Evolutionary conservation across 2,113 vertebrate species (phyloP).

Genomic region (Tamias sibiricus): DNA sequence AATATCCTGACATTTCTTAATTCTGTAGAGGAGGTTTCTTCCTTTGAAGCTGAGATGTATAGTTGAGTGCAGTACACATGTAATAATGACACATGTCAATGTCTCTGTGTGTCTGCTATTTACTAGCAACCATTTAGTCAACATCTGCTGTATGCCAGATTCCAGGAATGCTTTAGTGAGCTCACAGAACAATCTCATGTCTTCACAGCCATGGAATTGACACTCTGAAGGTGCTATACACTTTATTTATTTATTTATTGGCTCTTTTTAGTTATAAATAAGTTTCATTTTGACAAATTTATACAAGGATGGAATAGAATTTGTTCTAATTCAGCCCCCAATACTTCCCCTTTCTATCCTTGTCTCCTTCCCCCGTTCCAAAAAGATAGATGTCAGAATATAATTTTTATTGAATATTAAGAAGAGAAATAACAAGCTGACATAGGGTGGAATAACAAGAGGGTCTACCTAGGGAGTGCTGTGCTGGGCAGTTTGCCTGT

Average conservation of each 20-base stretch:
- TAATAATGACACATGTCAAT: too few species aligned
- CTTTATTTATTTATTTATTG: neutral
- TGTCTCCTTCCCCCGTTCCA: too few species aligned
- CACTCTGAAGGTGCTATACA: neutral
- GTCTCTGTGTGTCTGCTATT: neutral
- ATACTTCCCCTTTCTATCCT: too few species aligned
- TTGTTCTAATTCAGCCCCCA: too few species aligned
- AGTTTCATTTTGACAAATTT: too few species aligned
- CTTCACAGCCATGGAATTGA: neutral
- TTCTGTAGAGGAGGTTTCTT: conserved; percentile 36
- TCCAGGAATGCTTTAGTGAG: neutral
- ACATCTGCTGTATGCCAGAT: neutral
- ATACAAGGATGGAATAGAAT: too few species aligned
- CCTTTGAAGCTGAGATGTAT: conserved; percentile 46
- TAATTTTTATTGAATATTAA: neutral
- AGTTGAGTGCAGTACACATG: neutral
- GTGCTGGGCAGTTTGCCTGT: neutral
- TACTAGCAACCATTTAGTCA: neutral
- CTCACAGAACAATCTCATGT: neutral
- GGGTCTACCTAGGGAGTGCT: neutral
- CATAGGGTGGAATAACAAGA: neutral
- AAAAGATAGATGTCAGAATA: neutral
- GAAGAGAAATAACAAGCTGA: neutral
- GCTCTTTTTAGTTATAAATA: too few species aligned
- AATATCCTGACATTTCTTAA: conserved; percentile 50